phyloP scores from a whole-genome alignment of 2,888 invertebrate species.

The Gymnoscelis rufifasciata region DNA sequence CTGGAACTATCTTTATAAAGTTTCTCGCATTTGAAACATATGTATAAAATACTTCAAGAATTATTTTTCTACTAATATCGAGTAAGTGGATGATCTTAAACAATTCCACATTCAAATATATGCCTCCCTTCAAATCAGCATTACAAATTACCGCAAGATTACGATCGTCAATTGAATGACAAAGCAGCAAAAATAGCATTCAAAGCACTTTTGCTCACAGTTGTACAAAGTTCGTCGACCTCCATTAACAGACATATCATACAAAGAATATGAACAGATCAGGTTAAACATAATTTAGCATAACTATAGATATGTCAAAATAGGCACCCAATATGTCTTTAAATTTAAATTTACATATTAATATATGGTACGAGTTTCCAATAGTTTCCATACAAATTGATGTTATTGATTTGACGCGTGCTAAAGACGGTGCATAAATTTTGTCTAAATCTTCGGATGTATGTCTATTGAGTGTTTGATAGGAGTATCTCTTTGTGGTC shows the following conservation, averaged over 20 bases:
- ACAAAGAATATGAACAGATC: constrained; percentile 51
- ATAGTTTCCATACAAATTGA: constrained; percentile 16
- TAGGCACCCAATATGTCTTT: background rate
- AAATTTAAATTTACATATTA: too few species aligned
- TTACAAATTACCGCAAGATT: constrained; percentile 17
- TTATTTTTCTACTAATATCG: too few species aligned
- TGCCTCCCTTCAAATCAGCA: constrained; percentile 14
- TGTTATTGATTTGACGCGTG: constrained; percentile 14
- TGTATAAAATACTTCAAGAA: too few species aligned
- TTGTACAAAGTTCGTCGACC: constrained; percentile 61
- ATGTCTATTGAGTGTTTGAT: constrained; percentile 15
- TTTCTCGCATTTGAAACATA: too few species aligned
- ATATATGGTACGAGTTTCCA: constrained; percentile 19
- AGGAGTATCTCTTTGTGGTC: constrained; percentile 12
- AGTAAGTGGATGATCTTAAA: background rate
- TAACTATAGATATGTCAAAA: constrained; percentile 41
- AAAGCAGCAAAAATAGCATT: constrained; percentile 32
- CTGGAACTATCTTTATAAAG: too few species aligned
- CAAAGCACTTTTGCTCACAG: constrained; percentile 45
- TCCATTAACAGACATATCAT: constrained; percentile 52
- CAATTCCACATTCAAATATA: constrained; percentile 9
- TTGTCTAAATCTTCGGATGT: constrained; percentile 12
- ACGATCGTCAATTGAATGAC: constrained; percentile 31
- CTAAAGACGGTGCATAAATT: constrained; percentile 30
- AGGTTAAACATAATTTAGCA: constrained; percentile 65